Conservation (phyloP, 2,113 vertebrate species). For the Calyptommatus sinebrachiatus region DNA sequence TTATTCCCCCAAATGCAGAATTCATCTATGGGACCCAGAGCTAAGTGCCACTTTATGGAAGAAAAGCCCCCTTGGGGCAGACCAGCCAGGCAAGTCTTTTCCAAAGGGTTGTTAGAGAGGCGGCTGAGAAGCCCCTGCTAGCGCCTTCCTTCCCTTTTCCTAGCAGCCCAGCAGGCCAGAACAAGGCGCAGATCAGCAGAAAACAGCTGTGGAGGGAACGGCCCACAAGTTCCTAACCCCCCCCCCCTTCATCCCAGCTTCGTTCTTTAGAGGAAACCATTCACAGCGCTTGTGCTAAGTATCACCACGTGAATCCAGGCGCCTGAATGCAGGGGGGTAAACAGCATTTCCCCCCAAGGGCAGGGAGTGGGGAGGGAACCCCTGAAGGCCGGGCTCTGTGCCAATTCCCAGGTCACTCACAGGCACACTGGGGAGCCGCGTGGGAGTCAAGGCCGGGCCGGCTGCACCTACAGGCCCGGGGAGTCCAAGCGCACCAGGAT, state of each 20-base stretch:
- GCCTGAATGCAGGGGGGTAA: not conserved
- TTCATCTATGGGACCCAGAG: not conserved
- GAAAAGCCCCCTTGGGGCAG: not conserved
- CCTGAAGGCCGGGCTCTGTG: not conserved
- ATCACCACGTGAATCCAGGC: constrained; percentile 32
- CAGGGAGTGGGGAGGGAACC: not conserved
- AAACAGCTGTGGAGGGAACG: too few species aligned
- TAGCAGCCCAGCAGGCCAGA: too few species aligned
- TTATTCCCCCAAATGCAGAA: not conserved
- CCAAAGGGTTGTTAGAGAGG: too few species aligned
- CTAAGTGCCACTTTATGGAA: not conserved
- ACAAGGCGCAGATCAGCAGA: too few species aligned
- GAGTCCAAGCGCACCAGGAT: too few species aligned
- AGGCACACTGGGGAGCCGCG: not conserved
- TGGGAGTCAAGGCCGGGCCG: not conserved
- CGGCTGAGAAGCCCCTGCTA: too few species aligned
- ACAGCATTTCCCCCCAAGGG: not conserved
- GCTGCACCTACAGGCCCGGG: too few species aligned
- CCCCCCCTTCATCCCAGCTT: constrained; percentile 43
- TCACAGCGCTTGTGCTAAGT: not conserved
- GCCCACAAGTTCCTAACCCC: too few species aligned
- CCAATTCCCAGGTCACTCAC: too few species aligned
- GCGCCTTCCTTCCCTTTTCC: too few species aligned
- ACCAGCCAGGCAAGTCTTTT: not conserved
- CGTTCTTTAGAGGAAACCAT: constrained; percentile 43